phyloP scores from a whole-genome alignment of 1,140 invertebrate species.

The Pygmarrhopalites habei region DNA sequence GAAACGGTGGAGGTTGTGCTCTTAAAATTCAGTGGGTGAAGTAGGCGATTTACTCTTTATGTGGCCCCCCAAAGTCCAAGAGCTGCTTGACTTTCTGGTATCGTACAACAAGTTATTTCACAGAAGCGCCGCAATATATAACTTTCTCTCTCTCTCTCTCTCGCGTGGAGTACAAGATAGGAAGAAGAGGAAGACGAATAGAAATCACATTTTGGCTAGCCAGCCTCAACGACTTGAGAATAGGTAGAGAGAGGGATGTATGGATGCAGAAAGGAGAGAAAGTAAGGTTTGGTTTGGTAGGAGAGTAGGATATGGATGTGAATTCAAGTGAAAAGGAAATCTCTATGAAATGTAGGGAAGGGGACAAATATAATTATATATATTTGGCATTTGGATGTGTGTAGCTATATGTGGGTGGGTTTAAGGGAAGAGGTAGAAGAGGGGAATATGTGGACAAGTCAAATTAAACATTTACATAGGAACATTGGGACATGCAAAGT shows the following conservation, averaged over 20 bases:
- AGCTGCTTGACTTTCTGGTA: slow-evolving; percentile 19
- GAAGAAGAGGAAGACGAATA: not conserved
- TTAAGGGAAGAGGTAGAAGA: no score
- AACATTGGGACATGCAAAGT: no score
- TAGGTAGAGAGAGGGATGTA: no score
- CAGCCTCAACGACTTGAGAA: not conserved
- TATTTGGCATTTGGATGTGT: no score
- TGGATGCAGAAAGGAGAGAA: no score
- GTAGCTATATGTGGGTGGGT: no score
- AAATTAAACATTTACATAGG: no score
- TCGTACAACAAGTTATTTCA: slow-evolving; percentile 22
- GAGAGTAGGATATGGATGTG: slow-evolving; percentile 1
- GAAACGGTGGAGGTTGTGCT: slow-evolving; percentile 1
- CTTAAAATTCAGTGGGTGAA: slow-evolving; percentile 26
- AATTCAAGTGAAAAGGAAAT: slow-evolving; percentile 3
- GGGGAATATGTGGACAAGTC: no score
- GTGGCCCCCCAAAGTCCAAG: slow-evolving; percentile 11
- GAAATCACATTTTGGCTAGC: slow-evolving; percentile 8
- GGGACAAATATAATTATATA: no score
- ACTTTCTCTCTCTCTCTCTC: no score
- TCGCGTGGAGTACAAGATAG: no score
- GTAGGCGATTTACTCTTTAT: slow-evolving; percentile 22
- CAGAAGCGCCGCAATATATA: slow-evolving; percentile 4
- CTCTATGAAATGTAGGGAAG: not conserved
- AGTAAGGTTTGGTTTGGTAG: no score